Evolutionary conservation across 1,140 invertebrate genomes (phyloP).

Genomic region (Apocrypta bakeri): DNA sequence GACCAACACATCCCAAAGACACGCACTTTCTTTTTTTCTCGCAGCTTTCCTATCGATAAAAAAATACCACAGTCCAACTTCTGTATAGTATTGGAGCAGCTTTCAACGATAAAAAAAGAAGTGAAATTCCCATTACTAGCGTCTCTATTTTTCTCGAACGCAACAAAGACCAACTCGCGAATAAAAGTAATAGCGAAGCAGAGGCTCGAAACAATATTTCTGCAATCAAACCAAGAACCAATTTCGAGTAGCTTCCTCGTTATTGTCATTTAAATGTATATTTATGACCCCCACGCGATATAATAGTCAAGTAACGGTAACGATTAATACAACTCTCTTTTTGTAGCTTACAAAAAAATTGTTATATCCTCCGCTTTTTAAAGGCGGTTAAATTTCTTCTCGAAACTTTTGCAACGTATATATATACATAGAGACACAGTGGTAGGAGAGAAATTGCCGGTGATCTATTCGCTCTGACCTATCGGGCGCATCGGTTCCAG

Average conservation of each 20-base stretch:
- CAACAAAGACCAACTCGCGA: neutral
- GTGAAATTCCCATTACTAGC: neutral
- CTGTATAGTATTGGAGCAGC: neutral
- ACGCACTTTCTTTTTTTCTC: neutral
- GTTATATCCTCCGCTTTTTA: too few relatives aligned
- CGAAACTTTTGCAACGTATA: too few relatives aligned
- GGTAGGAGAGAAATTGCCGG: constrained; percentile 58
- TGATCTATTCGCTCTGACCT: constrained; percentile 56
- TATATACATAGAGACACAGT: too few relatives aligned
- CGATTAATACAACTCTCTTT: too few relatives aligned
- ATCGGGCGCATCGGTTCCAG: constrained; percentile 58
- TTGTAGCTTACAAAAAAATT: too few relatives aligned
- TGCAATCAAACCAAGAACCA: neutral
- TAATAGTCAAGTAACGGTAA: neutral
- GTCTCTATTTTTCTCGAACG: neutral
- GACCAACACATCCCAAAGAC: too few relatives aligned
- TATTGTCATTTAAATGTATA: constrained; percentile 14
- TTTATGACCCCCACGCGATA: neutral
- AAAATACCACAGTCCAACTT: neutral
- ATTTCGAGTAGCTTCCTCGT: neutral
- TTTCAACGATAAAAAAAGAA: neutral
- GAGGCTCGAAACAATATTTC: neutral
- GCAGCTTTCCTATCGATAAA: neutral
- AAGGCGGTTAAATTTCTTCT: too few relatives aligned
- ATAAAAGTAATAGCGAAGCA: neutral